Base-by-base conservation (phyloP, 2,797 vertebrate genomes). In the Paratrypauchen microcephalus region DNA sequence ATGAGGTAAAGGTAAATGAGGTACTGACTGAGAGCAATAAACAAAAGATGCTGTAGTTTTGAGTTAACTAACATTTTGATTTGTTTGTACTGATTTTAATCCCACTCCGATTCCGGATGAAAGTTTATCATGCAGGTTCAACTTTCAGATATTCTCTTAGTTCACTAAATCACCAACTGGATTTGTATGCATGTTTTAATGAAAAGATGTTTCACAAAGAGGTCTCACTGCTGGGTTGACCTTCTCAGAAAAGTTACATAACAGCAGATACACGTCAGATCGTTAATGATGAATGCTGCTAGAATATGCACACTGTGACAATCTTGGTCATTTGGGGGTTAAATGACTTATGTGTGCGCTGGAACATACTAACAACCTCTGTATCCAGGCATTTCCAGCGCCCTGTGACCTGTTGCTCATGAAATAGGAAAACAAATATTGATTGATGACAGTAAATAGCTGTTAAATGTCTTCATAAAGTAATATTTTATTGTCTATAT, bases 181-280 rank as follows among this genome's bases (percentile, higher is more conserved):
- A 39, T 52, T 62, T 26, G 71, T 60, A 4, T 32, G 21, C 15
- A 66, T 32, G 41, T 73, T 54, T 68, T 66, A 69, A 85, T 78
- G 66, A 87, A 85, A 79, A 73, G 63, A 63, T 6, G 1, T 58
- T 58, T 81, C 78, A 84, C 74, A 77, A 75, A 81, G 71, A 59
- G 63, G 72, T 71, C 63, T 77, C 26, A 69, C 84, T 66, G 83
- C 66, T 77, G 61, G 58, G 75, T 57, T 87, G 84, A 86, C 84
- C 83, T 86, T 86, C 72, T 26, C 32, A 52, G 48, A 69, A 67
- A 71, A 8, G 5, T 86, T 82, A 82, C 41, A 66, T 18, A 79
- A 72, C 72, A 56, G 62, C 36, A 69, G 47, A 72, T 68, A 74
- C 76, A 77, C 47, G 65, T 75, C 64, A 69, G 28, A 66, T 79